These are phyloP conservation scores for Rhopalosiphum maidis DNA, from an alignment of 1,140 invertebrate genomes.

Conservation along the genomic window DNA sequence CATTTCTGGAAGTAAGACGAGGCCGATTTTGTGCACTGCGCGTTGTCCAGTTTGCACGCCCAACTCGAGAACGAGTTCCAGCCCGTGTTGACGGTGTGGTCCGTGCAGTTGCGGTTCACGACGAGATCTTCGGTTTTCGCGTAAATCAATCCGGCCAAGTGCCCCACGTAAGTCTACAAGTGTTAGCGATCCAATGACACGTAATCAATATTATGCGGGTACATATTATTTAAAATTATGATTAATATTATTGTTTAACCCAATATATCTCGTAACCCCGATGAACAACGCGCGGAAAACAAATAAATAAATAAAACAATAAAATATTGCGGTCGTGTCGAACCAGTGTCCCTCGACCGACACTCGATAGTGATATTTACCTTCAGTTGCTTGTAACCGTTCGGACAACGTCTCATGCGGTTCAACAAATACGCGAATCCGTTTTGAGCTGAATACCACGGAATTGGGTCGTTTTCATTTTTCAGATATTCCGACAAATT, in stretches of 20 bases:
- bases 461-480: constrained; percentile 66
- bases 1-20: neutral
- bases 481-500: constrained; percentile 63
- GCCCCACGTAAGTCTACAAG: neutral
- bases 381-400: neutral
- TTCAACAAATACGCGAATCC: constrained; percentile 26
- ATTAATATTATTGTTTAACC: neutral
- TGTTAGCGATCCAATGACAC: neutral
- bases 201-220: neutral
- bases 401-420: neutral
- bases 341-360: neutral
- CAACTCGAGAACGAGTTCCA: constrained; percentile 40
- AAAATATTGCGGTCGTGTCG: neutral
- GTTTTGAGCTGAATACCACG: constrained; percentile 65
- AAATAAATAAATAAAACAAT: neutral
- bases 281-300: neutral
- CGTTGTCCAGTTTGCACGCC: constrained; percentile 23
- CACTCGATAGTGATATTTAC: neutral
- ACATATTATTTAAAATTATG: neutral
- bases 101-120: neutral
- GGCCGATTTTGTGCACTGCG: neutral
- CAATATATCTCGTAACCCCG: neutral
- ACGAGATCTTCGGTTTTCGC: neutral
- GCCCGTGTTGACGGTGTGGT: constrained; percentile 1
- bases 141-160: constrained; percentile 41